Evolutionary conservation across 2,888 invertebrate species (phyloP).

Genomic region (Nemoura dubitans): DNA sequence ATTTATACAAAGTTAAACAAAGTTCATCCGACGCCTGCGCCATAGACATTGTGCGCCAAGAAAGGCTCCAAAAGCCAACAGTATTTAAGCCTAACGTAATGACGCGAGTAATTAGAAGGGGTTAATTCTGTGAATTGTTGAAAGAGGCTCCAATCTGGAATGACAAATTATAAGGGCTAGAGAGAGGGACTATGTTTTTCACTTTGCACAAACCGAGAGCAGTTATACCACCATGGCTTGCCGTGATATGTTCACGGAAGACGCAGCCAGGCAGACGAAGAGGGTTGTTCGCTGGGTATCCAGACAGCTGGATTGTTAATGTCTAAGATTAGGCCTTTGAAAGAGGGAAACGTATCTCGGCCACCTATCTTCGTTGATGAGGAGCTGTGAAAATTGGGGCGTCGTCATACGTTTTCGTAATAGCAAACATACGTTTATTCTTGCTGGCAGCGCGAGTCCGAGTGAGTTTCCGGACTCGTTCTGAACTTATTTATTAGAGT

Average conservation of each 20-base stretch:
- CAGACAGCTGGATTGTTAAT: not conserved
- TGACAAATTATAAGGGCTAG: not conserved
- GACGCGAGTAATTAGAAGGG: not conserved
- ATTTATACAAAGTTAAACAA: constrained; percentile 5
- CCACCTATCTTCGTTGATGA: constrained; percentile 7
- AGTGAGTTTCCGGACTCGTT: not conserved
- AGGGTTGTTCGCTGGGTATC: not conserved
- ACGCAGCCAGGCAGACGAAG: not conserved
- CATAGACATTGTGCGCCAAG: not conserved
- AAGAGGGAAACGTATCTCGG: not conserved
- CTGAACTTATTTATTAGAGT: not conserved
- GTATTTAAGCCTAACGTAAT: not conserved
- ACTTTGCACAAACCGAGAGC: not conserved
- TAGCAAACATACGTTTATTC: not conserved
- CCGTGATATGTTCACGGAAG: not conserved
- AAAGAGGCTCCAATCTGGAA: constrained; percentile 7
- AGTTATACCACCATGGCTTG: not conserved
- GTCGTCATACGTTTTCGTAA: constrained; percentile 12
- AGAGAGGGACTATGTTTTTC: not conserved
- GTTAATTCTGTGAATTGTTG: constrained; percentile 12
- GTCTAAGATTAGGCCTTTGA: constrained; percentile 4
- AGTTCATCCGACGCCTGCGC: not conserved
- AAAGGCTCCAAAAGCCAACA: not conserved
- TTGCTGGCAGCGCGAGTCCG: not conserved
- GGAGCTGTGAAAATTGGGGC: constrained; percentile 12